A percentile compares a stretch with the other conserved stretches of the same genome.
These are phyloP conservation scores for Anoplopoma fimbria DNA, from an alignment of 2,113 vertebrate species.

Conservation along the genomic window DNA sequence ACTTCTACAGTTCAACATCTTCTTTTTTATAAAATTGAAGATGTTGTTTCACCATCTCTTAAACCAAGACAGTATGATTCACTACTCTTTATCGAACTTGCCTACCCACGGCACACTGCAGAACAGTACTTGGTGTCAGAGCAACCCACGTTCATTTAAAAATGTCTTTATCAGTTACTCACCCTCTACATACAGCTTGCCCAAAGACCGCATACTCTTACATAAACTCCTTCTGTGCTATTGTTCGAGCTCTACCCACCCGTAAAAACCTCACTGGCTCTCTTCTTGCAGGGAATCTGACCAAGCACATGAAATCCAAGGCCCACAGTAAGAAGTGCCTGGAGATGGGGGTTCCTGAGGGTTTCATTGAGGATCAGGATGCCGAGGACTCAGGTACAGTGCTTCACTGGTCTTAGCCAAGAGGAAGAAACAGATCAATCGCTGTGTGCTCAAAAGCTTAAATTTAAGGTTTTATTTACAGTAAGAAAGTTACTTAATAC, in stretches of 20 bases:
- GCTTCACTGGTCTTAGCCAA: not conserved
- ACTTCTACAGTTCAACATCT: not conserved
- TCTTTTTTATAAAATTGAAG: constrained; percentile 55
- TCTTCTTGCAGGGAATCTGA: constrained; percentile 91
- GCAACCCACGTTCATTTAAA: constrained; percentile 82
- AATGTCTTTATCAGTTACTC: constrained; percentile 82
- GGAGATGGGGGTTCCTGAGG: constrained; percentile 94
- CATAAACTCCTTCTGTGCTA: constrained; percentile 71
- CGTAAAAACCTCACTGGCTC: constrained; percentile 43
- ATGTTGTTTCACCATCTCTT: constrained; percentile 59
- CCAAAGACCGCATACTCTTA: constrained; percentile 74
- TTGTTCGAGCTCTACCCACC: constrained; percentile 67
- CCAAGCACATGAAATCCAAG: constrained; percentile 99
- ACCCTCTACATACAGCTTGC: constrained; percentile 71
- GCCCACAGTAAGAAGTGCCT: constrained; percentile 99
- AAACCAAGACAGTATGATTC: constrained; percentile 79
- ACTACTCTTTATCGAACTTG: constrained; percentile 76
- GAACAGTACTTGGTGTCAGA: constrained; percentile 79
- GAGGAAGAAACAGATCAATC: constrained; percentile 1
- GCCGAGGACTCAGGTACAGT: constrained; percentile 93
- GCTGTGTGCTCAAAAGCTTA: not conserved
- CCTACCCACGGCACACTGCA: constrained; percentile 80
- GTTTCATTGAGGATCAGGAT: constrained; percentile 93
- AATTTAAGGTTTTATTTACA: not conserved
- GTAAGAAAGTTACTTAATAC: not conserved